These are phyloP conservation scores for Acromyrmex echinatior DNA, from an alignment of 1,140 invertebrate genomes.

Conservation along the genomic window DNA sequence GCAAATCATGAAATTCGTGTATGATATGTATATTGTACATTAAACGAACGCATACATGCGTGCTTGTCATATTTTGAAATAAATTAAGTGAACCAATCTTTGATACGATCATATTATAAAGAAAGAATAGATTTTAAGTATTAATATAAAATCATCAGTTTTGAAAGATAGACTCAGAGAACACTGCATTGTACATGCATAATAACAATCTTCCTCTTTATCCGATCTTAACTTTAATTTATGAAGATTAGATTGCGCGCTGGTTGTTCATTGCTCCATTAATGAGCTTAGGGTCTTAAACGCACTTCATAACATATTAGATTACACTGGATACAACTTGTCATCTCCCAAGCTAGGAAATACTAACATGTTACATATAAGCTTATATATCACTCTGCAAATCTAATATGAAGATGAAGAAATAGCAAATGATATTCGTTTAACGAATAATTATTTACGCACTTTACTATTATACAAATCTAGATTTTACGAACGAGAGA, in stretches of 20 bases:
- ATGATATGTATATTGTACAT: background rate
- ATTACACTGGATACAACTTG: slow-evolving; percentile 42
- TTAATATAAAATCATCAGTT: background rate
- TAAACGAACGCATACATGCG: background rate
- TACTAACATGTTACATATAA: slow-evolving; percentile 44
- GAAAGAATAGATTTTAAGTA: background rate
- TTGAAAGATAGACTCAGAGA: slow-evolving; percentile 20
- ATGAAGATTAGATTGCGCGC: slow-evolving; percentile 18
- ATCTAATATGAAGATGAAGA: slow-evolving; percentile 42
- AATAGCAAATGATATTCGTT: slow-evolving; percentile 37
- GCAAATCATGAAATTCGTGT: slow-evolving; percentile 33
- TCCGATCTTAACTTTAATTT: slow-evolving; percentile 13
- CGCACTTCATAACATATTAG: slow-evolving; percentile 30
- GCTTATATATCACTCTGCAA: slow-evolving; percentile 19
- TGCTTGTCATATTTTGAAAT: slow-evolving; percentile 22
- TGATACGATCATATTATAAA: background rate
- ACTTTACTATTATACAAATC: slow-evolving; percentile 44
- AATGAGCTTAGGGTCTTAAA: background rate
- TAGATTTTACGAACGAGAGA: slow-evolving; percentile 55
- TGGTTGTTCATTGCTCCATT: slow-evolving; percentile 9
- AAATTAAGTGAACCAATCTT: background rate
- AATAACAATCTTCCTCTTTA: background rate
- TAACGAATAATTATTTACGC: slow-evolving; percentile 28
- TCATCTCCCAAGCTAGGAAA: slow-evolving; percentile 20
- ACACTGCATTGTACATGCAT: background rate